phyloP scores from a whole-genome alignment of 2,797 vertebrate species.

The Nannoperca obscura region DNA sequence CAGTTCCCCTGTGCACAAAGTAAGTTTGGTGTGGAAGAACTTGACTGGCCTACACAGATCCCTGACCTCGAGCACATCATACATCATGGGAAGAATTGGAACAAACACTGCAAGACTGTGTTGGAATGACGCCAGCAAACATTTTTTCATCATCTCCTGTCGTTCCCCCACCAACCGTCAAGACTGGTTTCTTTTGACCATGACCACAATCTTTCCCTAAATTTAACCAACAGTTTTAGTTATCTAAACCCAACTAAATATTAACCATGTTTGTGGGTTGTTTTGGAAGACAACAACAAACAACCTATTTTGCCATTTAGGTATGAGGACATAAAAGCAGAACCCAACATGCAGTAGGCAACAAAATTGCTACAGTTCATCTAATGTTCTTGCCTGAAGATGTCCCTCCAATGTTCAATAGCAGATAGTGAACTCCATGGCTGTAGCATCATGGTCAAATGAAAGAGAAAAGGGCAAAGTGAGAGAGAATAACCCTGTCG shows the following conservation, averaged over 20 bases:
- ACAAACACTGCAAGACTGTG: background rate
- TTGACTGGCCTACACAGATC: background rate
- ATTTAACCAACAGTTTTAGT: background rate
- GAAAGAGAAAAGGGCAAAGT: background rate
- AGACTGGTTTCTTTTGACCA: background rate
- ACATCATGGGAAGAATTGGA: conserved; percentile 4
- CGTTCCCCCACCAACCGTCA: background rate
- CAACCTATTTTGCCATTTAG: background rate
- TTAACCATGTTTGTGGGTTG: background rate
- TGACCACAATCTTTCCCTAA: background rate
- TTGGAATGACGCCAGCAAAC: background rate
- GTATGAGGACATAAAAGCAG: background rate
- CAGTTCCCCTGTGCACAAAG: background rate
- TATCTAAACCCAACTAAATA: background rate
- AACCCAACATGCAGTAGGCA: background rate
- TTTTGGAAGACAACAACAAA: background rate
- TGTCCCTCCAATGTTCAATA: conserved; percentile 14
- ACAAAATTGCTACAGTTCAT: background rate
- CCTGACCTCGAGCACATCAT: background rate
- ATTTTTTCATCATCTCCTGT: background rate
- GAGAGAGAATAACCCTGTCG: background rate
- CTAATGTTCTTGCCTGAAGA: conserved; percentile 15
- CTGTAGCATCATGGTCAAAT: background rate
- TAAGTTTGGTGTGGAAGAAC: background rate
- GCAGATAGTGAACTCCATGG: conserved; percentile 25